Evolutionary conservation across 2,888 invertebrate genomes (phyloP).

Genomic region (Papilio protenor): DNA sequence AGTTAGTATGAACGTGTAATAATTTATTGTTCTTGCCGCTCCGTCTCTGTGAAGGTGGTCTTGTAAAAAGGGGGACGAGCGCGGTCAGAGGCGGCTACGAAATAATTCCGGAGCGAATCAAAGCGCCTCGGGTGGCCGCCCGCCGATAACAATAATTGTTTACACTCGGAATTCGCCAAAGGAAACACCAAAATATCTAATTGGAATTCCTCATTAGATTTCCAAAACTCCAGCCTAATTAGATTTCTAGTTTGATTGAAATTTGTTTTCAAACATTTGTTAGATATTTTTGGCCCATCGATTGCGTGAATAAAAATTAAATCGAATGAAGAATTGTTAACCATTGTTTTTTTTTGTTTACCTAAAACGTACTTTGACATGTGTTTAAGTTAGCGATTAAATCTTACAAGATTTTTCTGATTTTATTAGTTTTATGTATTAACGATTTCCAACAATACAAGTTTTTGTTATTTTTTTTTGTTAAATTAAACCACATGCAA

Average conservation of each 20-base stretch:
- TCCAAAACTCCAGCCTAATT: conserved; percentile 68
- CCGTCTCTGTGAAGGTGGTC: conserved; percentile 49
- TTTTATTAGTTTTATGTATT: too few relatives aligned
- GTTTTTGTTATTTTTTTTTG: too few relatives aligned
- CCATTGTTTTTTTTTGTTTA: not conserved
- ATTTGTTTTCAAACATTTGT: conserved; percentile 41
- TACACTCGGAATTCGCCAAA: conserved; percentile 69
- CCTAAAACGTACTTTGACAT: not conserved
- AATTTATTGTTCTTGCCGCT: conserved; percentile 28
- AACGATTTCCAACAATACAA: too few relatives aligned
- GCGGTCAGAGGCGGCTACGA: conserved; percentile 55
- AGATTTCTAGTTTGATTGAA: conserved; percentile 67
- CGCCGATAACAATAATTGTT: conserved; percentile 78
- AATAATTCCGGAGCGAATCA: conserved; percentile 71
- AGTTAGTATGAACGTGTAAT: too few relatives aligned
- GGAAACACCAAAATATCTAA: conserved; percentile 76
- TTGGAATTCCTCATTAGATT: conserved; percentile 82
- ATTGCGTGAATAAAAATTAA: conserved; percentile 7
- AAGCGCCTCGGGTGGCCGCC: conserved; percentile 66
- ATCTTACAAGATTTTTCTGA: too few relatives aligned
- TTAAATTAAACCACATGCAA: too few relatives aligned
- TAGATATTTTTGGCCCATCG: conserved; percentile 9
- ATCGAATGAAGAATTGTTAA: not conserved
- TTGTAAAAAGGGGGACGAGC: conserved; percentile 42
- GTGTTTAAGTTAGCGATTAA: too few relatives aligned